Evolutionary conservation across 2,113 vertebrate genomes (phyloP).

Genomic region (Mystacornis crossleyi): DNA sequence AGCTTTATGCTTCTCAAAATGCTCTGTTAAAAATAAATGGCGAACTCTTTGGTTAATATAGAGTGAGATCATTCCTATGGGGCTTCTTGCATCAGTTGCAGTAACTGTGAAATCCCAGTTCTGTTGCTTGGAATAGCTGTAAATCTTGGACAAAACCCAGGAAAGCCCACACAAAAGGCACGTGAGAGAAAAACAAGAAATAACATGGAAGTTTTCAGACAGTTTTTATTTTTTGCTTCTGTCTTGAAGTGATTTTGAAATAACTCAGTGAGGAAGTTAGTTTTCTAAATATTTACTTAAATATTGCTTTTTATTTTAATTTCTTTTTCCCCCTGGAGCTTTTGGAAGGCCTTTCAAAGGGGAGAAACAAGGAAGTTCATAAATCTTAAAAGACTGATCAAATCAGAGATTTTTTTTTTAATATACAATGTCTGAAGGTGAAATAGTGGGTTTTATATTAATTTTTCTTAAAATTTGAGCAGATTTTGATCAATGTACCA

Average conservation of each 20-base stretch:
- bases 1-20: neutral
- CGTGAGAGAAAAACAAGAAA: conserved; percentile 54
- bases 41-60: neutral
- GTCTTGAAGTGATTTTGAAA: conserved; percentile 10
- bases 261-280: neutral
- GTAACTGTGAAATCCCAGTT: conserved; percentile 50
- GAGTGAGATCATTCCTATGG: neutral
- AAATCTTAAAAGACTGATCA: neutral
- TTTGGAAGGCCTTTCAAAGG: neutral
- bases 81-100: conserved; percentile 2
- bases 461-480: neutral
- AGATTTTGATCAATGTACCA: neutral
- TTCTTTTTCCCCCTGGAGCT: fast-evolving
- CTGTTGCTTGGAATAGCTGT: conserved; percentile 49
- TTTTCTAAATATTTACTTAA: neutral
- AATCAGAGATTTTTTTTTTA: neutral
- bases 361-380: neutral
- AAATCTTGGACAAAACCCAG: conserved; percentile 30
- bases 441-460: neutral
- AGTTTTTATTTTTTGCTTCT: neutral
- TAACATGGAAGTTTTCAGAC: conserved; percentile 30
- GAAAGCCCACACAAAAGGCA: conserved; percentile 50
- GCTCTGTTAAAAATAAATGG: conserved; percentile 13
- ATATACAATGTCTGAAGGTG: neutral
- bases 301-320: neutral